Percentiles rank a stretch among this genome's conserved stretches.
Evolutionary conservation across 1,140 invertebrate genomes (phyloP).

Genomic region (Mactra quadrangularis): DNA sequence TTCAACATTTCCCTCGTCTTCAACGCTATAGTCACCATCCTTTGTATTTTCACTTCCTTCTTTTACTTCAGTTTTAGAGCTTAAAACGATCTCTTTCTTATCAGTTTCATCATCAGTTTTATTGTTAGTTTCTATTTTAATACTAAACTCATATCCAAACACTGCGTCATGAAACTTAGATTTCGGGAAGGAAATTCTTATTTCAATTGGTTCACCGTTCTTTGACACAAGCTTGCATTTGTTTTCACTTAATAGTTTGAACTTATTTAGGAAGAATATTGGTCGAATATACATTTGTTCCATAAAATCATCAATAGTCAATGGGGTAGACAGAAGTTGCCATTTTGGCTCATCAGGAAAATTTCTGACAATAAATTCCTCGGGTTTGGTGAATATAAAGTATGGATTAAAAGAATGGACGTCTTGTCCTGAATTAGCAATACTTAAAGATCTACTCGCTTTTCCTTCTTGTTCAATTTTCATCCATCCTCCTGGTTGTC

Average conservation of each 20-base stretch:
- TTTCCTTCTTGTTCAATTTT: slow-evolving; percentile 10
- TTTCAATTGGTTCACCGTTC: slow-evolving; percentile 33
- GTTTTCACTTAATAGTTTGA: slow-evolving; percentile 41
- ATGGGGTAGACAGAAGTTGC: slow-evolving; percentile 58
- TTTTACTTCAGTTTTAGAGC: no score
- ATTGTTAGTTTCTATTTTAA: background rate
- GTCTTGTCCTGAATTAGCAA: slow-evolving; percentile 1
- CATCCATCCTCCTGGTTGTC: background rate
- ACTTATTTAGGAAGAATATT: slow-evolving; percentile 29
- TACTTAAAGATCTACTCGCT: background rate
- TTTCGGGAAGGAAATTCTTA: slow-evolving; percentile 39
- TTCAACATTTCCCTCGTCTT: no score
- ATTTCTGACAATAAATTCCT: slow-evolving; percentile 59
- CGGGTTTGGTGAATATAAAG: slow-evolving; percentile 62
- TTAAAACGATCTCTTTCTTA: no score
- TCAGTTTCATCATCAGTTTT: background rate
- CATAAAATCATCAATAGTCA: slow-evolving; percentile 45
- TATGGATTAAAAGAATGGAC: slow-evolving; percentile 41
- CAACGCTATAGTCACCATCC: no score
- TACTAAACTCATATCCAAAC: slow-evolving; percentile 52
- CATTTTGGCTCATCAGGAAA: slow-evolving; percentile 61
- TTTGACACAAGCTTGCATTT: slow-evolving; percentile 27
- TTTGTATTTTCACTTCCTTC: no score
- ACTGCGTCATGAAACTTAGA: slow-evolving; percentile 5
- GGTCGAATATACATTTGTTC: slow-evolving; percentile 21